These are phyloP conservation scores for Linnaemya tessellans DNA, from an alignment of 2,888 invertebrate species.

Conservation along the genomic window DNA sequence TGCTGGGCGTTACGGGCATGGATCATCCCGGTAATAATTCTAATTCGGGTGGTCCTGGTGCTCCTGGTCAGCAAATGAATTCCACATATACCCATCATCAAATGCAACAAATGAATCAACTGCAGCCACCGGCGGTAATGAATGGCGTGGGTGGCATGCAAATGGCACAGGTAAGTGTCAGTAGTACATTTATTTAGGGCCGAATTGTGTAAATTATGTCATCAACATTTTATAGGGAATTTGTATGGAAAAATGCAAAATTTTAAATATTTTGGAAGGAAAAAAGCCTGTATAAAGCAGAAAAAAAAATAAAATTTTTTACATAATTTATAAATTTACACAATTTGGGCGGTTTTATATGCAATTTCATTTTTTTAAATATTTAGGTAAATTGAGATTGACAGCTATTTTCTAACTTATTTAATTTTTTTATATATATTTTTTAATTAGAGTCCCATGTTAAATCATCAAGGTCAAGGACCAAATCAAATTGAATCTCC, in stretches of 20 bases:
- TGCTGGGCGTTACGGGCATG: conserved; percentile 81
- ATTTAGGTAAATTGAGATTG: too few species aligned
- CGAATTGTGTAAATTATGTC: too few species aligned
- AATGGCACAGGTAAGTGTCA: conserved; percentile 80
- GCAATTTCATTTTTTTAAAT: too few species aligned
- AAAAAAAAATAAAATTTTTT: too few species aligned
- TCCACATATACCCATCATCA: conserved; percentile 82
- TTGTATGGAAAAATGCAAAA: too few species aligned
- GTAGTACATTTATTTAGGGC: too few species aligned
- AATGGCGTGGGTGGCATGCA: conserved; percentile 83
- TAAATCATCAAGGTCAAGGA: conserved; percentile 83
- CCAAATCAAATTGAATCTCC: conserved; percentile 84
- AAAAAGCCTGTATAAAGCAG: too few species aligned
- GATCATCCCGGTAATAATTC: conserved; percentile 79
- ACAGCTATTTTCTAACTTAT: conserved; percentile 13
- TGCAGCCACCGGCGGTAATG: conserved; percentile 82
- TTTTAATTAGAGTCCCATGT: conserved; percentile 82
- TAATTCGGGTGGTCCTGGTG: conserved; percentile 74
- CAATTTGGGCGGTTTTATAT: too few species aligned
- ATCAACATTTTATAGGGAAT: too few species aligned
- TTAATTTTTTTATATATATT: too few species aligned
- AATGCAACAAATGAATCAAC: conserved; percentile 83
- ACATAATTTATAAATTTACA: too few species aligned
- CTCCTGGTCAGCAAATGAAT: conserved; percentile 77
- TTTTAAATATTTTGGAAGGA: too few species aligned